A percentile compares a stretch with the other conserved stretches of the same genome.
Evolutionary conservation across 1,140 invertebrate genomes (phyloP).

Genomic region (Calephelis nemesis): DNA sequence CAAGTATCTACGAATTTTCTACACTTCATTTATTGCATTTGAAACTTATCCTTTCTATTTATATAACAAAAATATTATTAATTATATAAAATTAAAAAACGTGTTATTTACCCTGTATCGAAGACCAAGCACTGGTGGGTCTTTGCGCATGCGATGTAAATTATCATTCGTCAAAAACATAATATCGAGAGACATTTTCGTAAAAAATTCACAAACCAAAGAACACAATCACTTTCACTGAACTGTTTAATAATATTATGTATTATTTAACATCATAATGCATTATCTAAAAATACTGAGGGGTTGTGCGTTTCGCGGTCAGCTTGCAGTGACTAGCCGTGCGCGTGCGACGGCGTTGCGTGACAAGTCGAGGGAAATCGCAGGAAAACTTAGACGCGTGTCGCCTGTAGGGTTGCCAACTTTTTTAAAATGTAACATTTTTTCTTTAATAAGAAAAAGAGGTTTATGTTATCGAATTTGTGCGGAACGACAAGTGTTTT

Average conservation of each 20-base stretch:
- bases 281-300: slow-evolving; percentile 54
- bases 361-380: slow-evolving; percentile 61
- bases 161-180: slow-evolving; percentile 79
- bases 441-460: too few relatives aligned
- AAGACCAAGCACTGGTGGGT: slow-evolving; percentile 67
- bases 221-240: slow-evolving; percentile 44
- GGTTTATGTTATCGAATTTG: too few relatives aligned
- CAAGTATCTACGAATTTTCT: too few relatives aligned
- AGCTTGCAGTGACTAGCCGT: slow-evolving; percentile 29
- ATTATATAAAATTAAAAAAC: too few relatives aligned
- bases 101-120: slow-evolving; percentile 67
- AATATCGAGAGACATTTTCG: slow-evolving; percentile 69
- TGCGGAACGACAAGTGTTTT: too few relatives aligned
- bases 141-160: slow-evolving; percentile 71
- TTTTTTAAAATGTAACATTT: too few relatives aligned
- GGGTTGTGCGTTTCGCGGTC: slow-evolving; percentile 35
- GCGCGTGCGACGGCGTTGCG: slow-evolving; percentile 35
- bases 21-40: too few relatives aligned
- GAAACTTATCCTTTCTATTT: too few relatives aligned
- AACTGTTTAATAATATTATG: slow-evolving; percentile 16
- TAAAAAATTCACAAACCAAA: slow-evolving; percentile 39
- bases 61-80: too few relatives aligned
- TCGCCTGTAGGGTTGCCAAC: neutral
- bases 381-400: slow-evolving; percentile 50
- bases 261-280: slow-evolving; percentile 67